Conservation (phyloP, 2,113 vertebrate species). For the Mixornis gularis region DNA sequence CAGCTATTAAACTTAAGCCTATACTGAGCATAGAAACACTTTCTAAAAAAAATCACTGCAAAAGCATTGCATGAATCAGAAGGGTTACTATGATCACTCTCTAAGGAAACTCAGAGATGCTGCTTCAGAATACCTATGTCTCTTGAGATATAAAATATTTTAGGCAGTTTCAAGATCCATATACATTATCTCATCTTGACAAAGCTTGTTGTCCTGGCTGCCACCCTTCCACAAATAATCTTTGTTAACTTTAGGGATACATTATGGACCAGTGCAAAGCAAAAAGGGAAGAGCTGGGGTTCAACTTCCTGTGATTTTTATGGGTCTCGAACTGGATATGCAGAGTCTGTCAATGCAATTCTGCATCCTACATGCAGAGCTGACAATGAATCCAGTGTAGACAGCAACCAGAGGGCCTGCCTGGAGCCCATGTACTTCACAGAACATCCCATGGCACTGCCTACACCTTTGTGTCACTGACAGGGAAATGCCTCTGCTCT, state of each 20-base stretch:
- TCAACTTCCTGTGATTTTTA: neutral
- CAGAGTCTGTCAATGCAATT: neutral
- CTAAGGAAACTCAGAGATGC: neutral
- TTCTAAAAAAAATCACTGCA: neutral
- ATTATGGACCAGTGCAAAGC: neutral
- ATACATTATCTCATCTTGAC: neutral
- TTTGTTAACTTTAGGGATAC: neutral
- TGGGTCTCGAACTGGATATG: neutral
- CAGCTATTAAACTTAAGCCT: neutral
- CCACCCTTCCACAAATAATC: neutral
- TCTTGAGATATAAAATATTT: neutral
- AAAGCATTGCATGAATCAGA: neutral
- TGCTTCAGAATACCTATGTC: neutral
- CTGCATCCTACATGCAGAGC: neutral
- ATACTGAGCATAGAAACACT: neutral
- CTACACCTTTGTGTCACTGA: neutral
- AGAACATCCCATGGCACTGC: neutral
- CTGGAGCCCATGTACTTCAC: neutral
- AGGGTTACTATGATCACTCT: neutral
- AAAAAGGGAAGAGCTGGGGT: neutral
- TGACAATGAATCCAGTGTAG: neutral
- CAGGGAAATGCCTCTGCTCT: neutral
- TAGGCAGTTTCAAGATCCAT: neutral
- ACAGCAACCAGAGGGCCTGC: neutral
- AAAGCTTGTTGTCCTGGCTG: neutral